A percentile compares a stretch with the other conserved stretches of the same genome.
phyloP scores from a whole-genome alignment of 2,113 vertebrate species.

The Malaclemys terrapin region DNA sequence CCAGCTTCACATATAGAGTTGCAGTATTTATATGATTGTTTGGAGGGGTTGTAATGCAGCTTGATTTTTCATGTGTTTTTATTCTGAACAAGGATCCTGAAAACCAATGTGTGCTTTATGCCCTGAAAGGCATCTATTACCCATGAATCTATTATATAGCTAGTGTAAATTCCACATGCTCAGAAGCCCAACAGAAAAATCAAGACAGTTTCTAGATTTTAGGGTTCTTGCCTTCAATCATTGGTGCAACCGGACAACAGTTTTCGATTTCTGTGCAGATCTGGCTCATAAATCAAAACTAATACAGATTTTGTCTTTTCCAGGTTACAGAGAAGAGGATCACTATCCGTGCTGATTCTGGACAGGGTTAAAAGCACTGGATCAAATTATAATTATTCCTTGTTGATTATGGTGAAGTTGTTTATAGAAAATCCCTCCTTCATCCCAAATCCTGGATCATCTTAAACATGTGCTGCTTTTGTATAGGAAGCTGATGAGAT shows the following conservation, averaged over 20 bases:
- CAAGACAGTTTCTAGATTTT: not conserved
- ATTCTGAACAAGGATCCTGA: not conserved
- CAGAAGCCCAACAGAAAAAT: not conserved
- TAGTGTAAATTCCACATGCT: not conserved
- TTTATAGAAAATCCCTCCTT: not conserved
- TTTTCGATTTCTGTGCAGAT: not conserved
- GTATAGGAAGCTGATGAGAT: not conserved
- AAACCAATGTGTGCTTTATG: not conserved
- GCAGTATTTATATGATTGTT: not conserved
- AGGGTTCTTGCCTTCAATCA: not conserved
- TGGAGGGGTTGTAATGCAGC: not conserved
- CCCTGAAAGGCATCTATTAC: not conserved
- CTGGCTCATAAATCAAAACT: not conserved
- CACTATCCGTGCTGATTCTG: not conserved
- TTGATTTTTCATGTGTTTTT: not conserved
- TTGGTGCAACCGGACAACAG: not conserved
- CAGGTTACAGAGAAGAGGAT: not conserved
- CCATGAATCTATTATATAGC: not conserved
- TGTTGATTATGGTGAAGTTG: not conserved
- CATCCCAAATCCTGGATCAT: not conserved
- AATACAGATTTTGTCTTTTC: not conserved
- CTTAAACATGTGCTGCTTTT: not conserved
- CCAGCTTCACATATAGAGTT: not conserved
- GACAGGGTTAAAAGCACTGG: conserved; percentile 1
- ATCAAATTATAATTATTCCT: not conserved